A percentile compares a stretch with the other conserved stretches of the same genome.
Evolutionary conservation across 2,113 vertebrate genomes (phyloP).

Genomic region (Pygoscelis antarcticus): DNA sequence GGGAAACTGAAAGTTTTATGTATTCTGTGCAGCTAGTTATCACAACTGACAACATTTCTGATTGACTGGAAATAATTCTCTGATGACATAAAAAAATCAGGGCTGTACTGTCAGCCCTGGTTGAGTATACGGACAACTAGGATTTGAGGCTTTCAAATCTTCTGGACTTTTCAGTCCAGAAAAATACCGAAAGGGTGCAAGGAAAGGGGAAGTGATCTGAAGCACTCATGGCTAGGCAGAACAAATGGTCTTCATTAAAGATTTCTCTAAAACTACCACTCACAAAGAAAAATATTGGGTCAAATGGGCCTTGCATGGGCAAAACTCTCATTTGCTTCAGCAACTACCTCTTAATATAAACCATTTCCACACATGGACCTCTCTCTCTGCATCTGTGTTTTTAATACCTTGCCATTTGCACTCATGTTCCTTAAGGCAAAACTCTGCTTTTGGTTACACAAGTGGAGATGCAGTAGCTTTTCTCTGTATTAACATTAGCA

Average conservation of each 20-base stretch:
- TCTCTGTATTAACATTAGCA: neutral
- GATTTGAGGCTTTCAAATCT: neutral
- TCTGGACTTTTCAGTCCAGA: neutral
- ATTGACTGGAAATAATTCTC: neutral
- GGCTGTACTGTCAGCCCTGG: neutral
- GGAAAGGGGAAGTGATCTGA: neutral
- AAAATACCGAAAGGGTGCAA: neutral
- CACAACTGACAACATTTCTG: neutral
- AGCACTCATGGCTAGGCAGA: neutral
- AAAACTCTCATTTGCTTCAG: neutral
- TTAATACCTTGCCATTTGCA: constrained; percentile 46
- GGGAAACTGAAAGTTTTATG: neutral
- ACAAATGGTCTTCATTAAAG: neutral
- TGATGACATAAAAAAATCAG: neutral
- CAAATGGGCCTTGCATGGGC: neutral
- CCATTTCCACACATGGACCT: neutral
- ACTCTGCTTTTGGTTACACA: constrained; percentile 21
- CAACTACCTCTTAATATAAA: constrained; percentile 26
- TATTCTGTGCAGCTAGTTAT: neutral
- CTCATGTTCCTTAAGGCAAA: constrained; percentile 28
- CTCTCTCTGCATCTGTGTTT: constrained; percentile 21
- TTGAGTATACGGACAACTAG: fast-evolving
- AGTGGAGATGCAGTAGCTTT: constrained; percentile 23
- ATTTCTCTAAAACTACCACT: neutral
- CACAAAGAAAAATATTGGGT: neutral